These are phyloP conservation scores for Sitodiplosis mosellana DNA, from an alignment of 1,140 invertebrate species.

Conservation along the genomic window DNA sequence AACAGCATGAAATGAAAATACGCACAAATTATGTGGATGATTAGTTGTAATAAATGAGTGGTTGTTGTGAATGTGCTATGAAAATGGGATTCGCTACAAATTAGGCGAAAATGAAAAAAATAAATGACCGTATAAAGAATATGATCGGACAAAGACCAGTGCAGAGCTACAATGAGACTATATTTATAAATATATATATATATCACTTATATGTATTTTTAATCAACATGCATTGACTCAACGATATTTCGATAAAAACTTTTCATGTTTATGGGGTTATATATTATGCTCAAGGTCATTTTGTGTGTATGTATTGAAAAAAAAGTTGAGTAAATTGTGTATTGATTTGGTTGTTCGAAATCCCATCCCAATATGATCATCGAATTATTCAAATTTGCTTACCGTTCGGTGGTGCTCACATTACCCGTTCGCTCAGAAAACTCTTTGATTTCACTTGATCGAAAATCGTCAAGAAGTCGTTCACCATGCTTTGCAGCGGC, in stretches of 20 bases:
- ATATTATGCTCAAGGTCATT: background rate
- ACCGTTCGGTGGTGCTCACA: constrained; percentile 83
- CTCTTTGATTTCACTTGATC: constrained; percentile 28
- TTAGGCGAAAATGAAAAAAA: constrained; percentile 2
- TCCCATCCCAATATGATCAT: too few relatives aligned
- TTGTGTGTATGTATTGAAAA: background rate
- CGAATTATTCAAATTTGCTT: constrained; percentile 9
- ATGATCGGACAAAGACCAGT: background rate
- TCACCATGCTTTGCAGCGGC: constrained; percentile 70
- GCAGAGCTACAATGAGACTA: constrained; percentile 2
- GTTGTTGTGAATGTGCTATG: too few relatives aligned
- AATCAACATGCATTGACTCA: too few relatives aligned
- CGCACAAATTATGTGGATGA: too few relatives aligned
- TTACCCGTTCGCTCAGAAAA: constrained; percentile 57
- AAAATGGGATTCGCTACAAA: too few relatives aligned
- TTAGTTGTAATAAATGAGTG: too few relatives aligned
- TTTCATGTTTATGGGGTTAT: background rate
- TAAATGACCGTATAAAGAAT: background rate
- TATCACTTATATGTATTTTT: too few relatives aligned
- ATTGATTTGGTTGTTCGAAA: too few relatives aligned
- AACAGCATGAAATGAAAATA: too few relatives aligned
- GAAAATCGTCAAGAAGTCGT: constrained; percentile 51
- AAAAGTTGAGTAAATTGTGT: too few relatives aligned
- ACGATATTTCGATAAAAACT: too few relatives aligned
- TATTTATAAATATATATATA: constrained; percentile 1